phyloP scores from a whole-genome alignment of 2,888 invertebrate genomes.

The Dicyrtomina minuta region DNA sequence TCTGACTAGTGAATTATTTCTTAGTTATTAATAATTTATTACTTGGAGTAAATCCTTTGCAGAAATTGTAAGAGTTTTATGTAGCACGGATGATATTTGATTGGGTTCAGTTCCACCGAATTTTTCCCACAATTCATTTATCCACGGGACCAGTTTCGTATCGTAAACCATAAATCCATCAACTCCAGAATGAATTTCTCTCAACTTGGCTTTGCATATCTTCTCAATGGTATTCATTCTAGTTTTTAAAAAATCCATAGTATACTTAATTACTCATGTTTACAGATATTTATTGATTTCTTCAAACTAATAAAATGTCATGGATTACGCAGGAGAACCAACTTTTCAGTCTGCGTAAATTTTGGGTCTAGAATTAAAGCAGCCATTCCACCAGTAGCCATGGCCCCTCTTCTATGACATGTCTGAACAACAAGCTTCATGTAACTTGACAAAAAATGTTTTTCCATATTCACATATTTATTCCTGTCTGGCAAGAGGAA shows the following conservation, averaged over 20 bases:
- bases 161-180: conserved; percentile 74
- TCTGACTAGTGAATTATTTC: too few relatives aligned
- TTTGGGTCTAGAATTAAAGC: conserved; percentile 60
- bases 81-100: conserved; percentile 60
- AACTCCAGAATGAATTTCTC: conserved; percentile 64
- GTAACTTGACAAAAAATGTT: conserved; percentile 66
- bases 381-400: conserved; percentile 70
- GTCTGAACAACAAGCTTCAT: conserved; percentile 63
- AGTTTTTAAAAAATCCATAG: conserved; percentile 7
- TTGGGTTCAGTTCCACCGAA: conserved; percentile 57
- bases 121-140: conserved; percentile 60
- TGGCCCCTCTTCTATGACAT: conserved; percentile 65
- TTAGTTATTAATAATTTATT: too few relatives aligned
- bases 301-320: too few relatives aligned
- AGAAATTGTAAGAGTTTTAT: conserved; percentile 57
- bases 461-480: conserved; percentile 68
- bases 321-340: too few relatives aligned
- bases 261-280: not conserved
- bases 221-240: conserved; percentile 57
- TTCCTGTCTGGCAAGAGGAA: conserved; percentile 69
- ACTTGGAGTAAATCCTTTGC: conserved; percentile 60
- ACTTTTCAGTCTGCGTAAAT: conserved; percentile 10
- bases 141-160: conserved; percentile 62
- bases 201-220: conserved; percentile 61
- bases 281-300: too few relatives aligned